Conservation (phyloP, 2,113 vertebrate species). For the Dipodomys stephensi region DNA sequence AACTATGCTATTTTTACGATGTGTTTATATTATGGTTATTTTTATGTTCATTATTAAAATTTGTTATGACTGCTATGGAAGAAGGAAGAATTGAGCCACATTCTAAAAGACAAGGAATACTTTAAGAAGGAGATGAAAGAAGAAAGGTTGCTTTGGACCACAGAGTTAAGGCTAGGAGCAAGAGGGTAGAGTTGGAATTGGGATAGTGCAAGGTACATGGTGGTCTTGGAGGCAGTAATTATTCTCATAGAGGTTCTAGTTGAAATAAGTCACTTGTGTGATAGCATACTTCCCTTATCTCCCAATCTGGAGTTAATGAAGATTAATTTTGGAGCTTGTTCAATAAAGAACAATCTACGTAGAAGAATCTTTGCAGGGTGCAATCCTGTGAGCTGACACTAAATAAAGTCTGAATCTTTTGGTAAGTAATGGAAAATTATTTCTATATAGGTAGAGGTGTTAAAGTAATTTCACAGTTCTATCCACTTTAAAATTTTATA, state of each 20-base stretch:
- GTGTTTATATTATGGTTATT: background rate
- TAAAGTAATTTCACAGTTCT: background rate
- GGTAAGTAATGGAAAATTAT: background rate
- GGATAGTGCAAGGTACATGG: accelerated
- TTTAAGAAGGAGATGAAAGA: background rate
- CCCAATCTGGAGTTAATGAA: background rate
- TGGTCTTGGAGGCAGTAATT: background rate
- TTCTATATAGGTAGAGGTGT: background rate
- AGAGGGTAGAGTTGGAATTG: too few relatives aligned
- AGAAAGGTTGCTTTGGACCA: background rate
- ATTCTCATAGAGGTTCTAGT: background rate
- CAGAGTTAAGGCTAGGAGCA: background rate
- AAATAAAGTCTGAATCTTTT: background rate
- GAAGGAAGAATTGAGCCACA: background rate
- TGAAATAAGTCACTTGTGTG: background rate
- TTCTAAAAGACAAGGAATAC: background rate
- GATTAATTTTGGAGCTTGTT: background rate
- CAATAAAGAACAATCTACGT: background rate
- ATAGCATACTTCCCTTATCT: too few relatives aligned
- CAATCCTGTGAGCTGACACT: background rate
- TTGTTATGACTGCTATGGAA: background rate
- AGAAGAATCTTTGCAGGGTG: background rate
- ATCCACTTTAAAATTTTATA: background rate
- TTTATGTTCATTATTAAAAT: background rate
- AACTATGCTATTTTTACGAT: background rate